Evolutionary conservation across 2,888 invertebrate genomes (phyloP), one percentile per base, ranked within the genome.

Genomic region (Drosophila fungiperda): DNA sequence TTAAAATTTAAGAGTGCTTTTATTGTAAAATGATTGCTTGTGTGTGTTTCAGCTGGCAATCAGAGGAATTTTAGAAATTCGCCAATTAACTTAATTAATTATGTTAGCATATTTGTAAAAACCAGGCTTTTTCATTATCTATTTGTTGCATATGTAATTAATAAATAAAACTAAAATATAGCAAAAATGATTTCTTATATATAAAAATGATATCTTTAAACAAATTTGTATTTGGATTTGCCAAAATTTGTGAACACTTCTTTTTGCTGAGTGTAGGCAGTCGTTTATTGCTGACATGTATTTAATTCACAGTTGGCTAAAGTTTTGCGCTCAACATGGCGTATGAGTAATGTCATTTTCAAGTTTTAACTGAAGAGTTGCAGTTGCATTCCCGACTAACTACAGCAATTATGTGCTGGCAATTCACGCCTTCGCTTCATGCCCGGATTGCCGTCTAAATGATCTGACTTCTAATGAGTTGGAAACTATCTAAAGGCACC

Each of bases 391-490:
- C 6, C 52, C 53, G 60, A 67, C 68, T 70, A 81, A 81, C 78
- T 74, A 72, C 58, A 35, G 68, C 65, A 78, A 79, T 79, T 78
- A 74, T 59, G 64, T 59, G 61, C 36, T 61, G 77, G 61, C 72
- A 76, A 58, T 63, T 76, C 57, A 53, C 40, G 63, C 53, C 50
- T 26, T 48, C 11, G 45, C 38, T 45, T 33, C n/a, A 29, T 50
- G 50, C 11, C 11, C 15, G 15, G 26, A 23, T n/a, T 48, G 40
- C 9, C 45, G 40, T 65, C 68, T 58, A 61, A 80, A 75, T 71
- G 73, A 80, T 78, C 71, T 55, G 78, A 73, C 69, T 78, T 75
- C 72, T 80, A 72, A 82, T 81, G 82, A 78, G 78, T 82, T 80
- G 60, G 53, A 78, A 80, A 81, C 82, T 80, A 81, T 78, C 65